phyloP scores from a whole-genome alignment of 2,888 invertebrate genomes.

The Drosophila conformis region DNA sequence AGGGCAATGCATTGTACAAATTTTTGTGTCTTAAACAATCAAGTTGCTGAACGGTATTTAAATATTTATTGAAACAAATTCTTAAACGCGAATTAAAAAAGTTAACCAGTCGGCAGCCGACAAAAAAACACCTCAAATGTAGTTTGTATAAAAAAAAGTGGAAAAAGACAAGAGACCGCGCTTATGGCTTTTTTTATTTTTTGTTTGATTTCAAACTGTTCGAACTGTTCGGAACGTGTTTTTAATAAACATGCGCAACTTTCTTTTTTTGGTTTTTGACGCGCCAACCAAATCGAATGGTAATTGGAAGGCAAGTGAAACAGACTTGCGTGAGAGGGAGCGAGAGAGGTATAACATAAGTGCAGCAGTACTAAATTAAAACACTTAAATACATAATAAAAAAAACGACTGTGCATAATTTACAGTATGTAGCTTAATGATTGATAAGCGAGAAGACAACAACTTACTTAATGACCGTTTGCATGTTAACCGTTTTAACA shows the following conservation, averaged over 20 bases:
- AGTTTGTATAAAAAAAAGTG: not conserved
- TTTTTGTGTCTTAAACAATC: not conserved
- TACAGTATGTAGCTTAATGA: not conserved
- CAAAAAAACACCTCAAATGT: not conserved
- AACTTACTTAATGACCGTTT: conserved; percentile 84
- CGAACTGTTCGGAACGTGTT: conserved; percentile 64
- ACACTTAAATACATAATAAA: conserved; percentile 13
- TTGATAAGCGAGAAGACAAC: conserved; percentile 16
- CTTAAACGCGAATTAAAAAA: not conserved
- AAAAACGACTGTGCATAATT: conserved; percentile 3
- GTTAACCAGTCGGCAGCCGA: not conserved
- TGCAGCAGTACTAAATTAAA: conserved; percentile 16
- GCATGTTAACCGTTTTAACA: conserved; percentile 76
- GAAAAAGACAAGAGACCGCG: not conserved
- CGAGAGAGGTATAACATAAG: conserved; percentile 2
- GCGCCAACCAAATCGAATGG: conserved; percentile 31
- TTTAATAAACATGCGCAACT: conserved; percentile 74
- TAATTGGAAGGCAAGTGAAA: conserved; percentile 17
- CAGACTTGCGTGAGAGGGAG: not conserved
- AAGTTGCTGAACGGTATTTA: not conserved
- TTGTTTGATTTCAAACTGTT: conserved; percentile 27
- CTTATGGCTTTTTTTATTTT: conserved; percentile 12
- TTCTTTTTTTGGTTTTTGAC: conserved; percentile 62
- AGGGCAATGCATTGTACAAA: too few species aligned
- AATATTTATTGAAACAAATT: conserved; percentile 2